phyloP scores from a whole-genome alignment of 2,888 invertebrate species.

The Diaprepes abbreviatus region DNA sequence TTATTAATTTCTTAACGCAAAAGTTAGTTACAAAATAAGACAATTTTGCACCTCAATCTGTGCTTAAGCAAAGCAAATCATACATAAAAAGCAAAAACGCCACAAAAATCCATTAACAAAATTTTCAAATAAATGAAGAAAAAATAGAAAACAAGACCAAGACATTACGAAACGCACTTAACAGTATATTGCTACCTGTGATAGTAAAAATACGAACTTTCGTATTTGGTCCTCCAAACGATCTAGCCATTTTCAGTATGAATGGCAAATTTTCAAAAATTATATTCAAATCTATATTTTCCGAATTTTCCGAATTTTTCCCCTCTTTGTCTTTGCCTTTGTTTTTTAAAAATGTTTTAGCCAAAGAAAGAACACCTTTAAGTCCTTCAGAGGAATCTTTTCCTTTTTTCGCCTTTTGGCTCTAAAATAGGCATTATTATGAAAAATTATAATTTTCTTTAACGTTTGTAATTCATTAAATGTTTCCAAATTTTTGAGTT shows the following conservation, averaged over 20 bases:
- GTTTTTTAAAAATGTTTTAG: not conserved
- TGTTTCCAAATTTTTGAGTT: too few relatives aligned
- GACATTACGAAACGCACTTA: not conserved
- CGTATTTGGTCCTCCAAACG: conserved; percentile 20
- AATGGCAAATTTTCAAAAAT: conserved; percentile 26
- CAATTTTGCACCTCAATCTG: too few relatives aligned
- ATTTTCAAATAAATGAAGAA: not conserved
- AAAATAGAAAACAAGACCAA: not conserved
- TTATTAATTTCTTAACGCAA: too few relatives aligned
- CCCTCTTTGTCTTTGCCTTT: not conserved
- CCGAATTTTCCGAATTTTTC: not conserved
- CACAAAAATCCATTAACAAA: too few relatives aligned
- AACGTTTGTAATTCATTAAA: too few relatives aligned
- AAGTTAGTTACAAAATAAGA: too few relatives aligned
- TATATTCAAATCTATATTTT: conserved; percentile 16
- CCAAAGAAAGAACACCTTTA: conserved; percentile 9
- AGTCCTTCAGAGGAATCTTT: not conserved
- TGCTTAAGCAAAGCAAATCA: not conserved
- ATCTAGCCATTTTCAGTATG: conserved; percentile 28
- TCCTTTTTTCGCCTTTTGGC: not conserved
- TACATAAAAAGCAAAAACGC: not conserved
- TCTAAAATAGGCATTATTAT: conserved; percentile 9
- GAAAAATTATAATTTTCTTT: too few relatives aligned
- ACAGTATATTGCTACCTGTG: conserved; percentile 2
- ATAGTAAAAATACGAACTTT: conserved; percentile 27